Evolutionary conservation across 2,797 vertebrate genomes (phyloP), one percentile per base, ranked within the genome.

Genomic region (Mergus octosetaceus): DNA sequence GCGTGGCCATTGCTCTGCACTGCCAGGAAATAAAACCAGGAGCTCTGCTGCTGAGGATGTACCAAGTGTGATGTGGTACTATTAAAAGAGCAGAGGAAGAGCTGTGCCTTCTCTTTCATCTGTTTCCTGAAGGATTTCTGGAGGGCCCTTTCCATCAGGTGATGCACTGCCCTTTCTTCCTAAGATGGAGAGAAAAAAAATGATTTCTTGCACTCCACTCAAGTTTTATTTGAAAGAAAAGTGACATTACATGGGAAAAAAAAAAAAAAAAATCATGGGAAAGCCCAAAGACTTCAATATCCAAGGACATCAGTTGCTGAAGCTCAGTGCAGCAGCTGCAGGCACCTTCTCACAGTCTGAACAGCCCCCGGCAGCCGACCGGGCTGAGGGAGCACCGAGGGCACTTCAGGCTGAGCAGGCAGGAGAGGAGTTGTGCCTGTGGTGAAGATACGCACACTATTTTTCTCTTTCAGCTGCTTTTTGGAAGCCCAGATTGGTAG

Each of bases 291-390:
- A 24, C 1, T 11, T 4, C 32, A 20, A 62, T 4, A 19, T 32
- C 24, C 17, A 5, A 64, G 47, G 58, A 64, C 70, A 61, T 77
- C 14, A 13, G 32, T 8, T 0, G 0, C 0, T 11, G 34, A 14
- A 82, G 69, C 54, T 3, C 7, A 58, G 73, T 4, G 41, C 61
- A 65, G 69, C 22, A 43, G 68, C 47, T 1, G 4, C 6, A 16
- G 47, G 15, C 25, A 2, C 3, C 12, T 56, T 71, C 74, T 62
- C 41, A 30, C 41, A 30, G 72, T 1, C 51, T 19, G 49, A 83
- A 34, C n/a, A 18, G 36, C 0, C 38, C 0, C 0, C 6, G 34
- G 36, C 39, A 36, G 12, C 17, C 0, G 0, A 9, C 68, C 64
- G 51, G 65, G 36, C 60, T 3, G 1, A 1, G 0, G 32, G 9